Percentiles rank a stretch among this genome's conserved stretches.
Conservation (phyloP, 2,888 invertebrate species). For the Hermaeophaga mercurialis region DNA sequence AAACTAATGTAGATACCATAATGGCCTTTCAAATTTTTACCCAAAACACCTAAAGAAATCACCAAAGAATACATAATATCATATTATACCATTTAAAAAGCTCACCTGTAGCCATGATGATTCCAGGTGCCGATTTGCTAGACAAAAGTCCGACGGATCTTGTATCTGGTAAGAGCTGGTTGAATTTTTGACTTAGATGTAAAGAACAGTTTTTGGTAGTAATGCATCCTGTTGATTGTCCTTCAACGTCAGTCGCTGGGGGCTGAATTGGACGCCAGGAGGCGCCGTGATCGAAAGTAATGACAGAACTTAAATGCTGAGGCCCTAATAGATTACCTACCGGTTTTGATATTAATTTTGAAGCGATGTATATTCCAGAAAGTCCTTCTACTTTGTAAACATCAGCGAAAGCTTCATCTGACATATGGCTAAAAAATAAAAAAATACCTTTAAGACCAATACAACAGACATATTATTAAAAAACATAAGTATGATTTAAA, state of each 20-base stretch:
- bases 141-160: constrained; percentile 82
- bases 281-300: constrained; percentile 86
- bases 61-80: background rate
- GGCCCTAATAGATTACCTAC: constrained; percentile 64
- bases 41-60: constrained; percentile 69
- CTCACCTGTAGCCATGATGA: constrained; percentile 83
- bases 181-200: constrained; percentile 86
- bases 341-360: constrained; percentile 68
- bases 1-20: constrained; percentile 80
- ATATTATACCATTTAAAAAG: background rate
- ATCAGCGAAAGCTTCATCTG: constrained; percentile 84
- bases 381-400: constrained; percentile 86
- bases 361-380: constrained; percentile 88
- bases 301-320: constrained; percentile 77
- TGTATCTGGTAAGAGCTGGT: constrained; percentile 79
- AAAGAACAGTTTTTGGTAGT: constrained; percentile 75
- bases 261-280: constrained; percentile 79
- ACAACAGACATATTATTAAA: too few relatives aligned
- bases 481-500: too few relatives aligned
- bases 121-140: constrained; percentile 85
- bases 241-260: constrained; percentile 71
- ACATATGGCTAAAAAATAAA: constrained; percentile 66
- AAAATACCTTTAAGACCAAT: too few relatives aligned
- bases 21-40: constrained; percentile 78
- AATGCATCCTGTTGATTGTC: constrained; percentile 70